A percentile compares a stretch with the other conserved stretches of the same genome.
Conservation (phyloP, 1,140 invertebrate genomes). For the Liolophura sinensis region DNA sequence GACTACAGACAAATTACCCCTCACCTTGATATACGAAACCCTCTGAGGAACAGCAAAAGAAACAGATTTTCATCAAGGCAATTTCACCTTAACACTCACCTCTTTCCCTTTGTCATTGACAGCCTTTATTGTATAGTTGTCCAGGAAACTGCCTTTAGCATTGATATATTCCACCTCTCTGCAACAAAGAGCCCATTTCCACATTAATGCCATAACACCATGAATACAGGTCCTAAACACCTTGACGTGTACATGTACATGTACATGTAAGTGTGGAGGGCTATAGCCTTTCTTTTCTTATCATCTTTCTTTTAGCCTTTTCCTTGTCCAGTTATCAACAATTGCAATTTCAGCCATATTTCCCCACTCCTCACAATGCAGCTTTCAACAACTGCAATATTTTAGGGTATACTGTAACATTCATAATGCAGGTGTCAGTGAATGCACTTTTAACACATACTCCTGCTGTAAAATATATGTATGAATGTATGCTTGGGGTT, state of each 20-base stretch:
- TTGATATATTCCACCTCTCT: slow-evolving; percentile 50
- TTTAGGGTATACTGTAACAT: too few relatives aligned
- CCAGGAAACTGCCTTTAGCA: slow-evolving; percentile 38
- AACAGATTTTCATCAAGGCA: too few relatives aligned
- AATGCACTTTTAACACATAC: too few relatives aligned
- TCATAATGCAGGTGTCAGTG: too few relatives aligned
- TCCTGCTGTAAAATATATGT: too few relatives aligned
- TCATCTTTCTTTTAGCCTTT: background rate
- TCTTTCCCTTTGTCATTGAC: slow-evolving; percentile 31
- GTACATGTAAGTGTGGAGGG: background rate
- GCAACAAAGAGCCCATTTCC: slow-evolving; percentile 18
- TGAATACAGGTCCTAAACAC: slow-evolving; percentile 72
- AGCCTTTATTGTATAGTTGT: slow-evolving; percentile 36
- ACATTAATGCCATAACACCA: slow-evolving; percentile 42
- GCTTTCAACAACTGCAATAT: background rate
- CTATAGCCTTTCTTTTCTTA: background rate
- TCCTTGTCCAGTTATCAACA: background rate
- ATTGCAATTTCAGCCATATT: too few relatives aligned
- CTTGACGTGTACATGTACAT: slow-evolving; percentile 19
- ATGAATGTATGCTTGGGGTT: too few relatives aligned
- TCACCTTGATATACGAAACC: too few relatives aligned
- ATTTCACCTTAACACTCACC: slow-evolving; percentile 10
- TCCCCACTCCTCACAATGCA: too few relatives aligned
- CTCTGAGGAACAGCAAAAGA: too few relatives aligned
- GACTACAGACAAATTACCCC: too few relatives aligned